phyloP scores from a whole-genome alignment of 2,113 vertebrate genomes.

The Sebastes fasciatus region DNA sequence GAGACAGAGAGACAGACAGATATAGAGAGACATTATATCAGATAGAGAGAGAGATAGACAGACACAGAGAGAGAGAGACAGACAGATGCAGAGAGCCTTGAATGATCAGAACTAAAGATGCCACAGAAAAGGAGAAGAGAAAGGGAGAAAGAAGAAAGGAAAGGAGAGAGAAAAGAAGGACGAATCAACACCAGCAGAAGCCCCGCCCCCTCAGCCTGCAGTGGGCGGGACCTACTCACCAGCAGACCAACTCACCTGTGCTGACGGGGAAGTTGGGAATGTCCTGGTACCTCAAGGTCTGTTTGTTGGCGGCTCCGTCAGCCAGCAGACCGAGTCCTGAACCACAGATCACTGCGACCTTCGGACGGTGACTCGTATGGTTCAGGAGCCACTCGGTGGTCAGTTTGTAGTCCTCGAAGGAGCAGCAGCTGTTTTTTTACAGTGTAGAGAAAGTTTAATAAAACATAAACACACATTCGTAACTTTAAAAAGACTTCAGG shows the following conservation, averaged over 20 bases:
- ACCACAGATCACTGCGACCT: conserved; percentile 81
- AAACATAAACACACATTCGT: no score
- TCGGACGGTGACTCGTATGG: conserved; percentile 74
- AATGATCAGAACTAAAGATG: no score
- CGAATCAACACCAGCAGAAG: not conserved
- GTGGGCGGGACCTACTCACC: conserved; percentile 58
- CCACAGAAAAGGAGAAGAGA: no score
- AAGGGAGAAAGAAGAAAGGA: not conserved
- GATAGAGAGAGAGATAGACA: no score
- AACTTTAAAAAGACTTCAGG: no score
- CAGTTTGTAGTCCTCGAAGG: conserved; percentile 79
- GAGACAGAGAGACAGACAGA: not conserved
- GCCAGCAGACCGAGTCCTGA: conserved; percentile 80
- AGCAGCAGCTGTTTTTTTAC: conserved; percentile 71
- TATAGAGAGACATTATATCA: not conserved
- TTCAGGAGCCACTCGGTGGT: conserved; percentile 81
- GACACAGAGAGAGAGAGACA: no score
- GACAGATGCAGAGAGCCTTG: no score
- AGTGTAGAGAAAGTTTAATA: no score
- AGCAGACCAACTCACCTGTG: conserved; percentile 71
- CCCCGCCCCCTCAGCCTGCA: not conserved
- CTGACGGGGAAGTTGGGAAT: conserved; percentile 84
- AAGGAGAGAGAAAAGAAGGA: not conserved
- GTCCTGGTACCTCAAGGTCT: conserved; percentile 79
- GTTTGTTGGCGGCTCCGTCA: conserved; percentile 67